Conservation (phyloP, 2,888 invertebrate species). For the Tyria jacobaeae region DNA sequence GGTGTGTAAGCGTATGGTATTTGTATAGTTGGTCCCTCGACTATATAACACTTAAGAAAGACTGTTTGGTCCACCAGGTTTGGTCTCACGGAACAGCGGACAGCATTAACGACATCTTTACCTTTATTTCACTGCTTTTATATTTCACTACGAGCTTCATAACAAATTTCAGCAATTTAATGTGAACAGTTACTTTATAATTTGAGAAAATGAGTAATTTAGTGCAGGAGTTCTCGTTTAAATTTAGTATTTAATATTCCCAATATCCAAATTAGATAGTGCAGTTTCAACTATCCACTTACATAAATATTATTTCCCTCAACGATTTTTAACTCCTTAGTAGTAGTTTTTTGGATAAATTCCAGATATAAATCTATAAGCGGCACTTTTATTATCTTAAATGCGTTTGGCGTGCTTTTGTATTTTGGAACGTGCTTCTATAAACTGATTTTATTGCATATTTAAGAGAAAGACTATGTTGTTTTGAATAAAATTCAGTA, state of each 20-base stretch:
- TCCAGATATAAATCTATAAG: conserved; percentile 54
- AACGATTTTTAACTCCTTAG: conserved; percentile 47
- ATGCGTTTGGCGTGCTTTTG: conserved; percentile 47
- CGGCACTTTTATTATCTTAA: conserved; percentile 47
- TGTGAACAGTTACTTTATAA: conserved; percentile 17
- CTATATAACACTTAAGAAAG: conserved; percentile 40
- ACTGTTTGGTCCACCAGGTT: conserved; percentile 34
- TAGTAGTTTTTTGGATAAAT: conserved; percentile 56
- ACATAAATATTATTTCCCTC: conserved; percentile 43
- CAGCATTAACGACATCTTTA: conserved; percentile 44
- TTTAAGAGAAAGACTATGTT: conserved; percentile 18
- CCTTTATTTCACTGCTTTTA: conserved; percentile 33
- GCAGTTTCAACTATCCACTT: conserved; percentile 43
- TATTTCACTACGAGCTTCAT: conserved; percentile 26
- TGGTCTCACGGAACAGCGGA: conserved; percentile 36
- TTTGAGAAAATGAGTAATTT: background rate
- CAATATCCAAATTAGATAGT: background rate
- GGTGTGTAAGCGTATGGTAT: conserved; percentile 47
- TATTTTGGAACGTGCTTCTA: conserved; percentile 29
- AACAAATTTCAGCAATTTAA: conserved; percentile 24
- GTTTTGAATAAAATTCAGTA: background rate
- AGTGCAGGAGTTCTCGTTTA: background rate
- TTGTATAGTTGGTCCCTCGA: conserved; percentile 44
- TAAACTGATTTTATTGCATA: conserved; percentile 46
- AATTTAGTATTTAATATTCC: background rate